Evolutionary conservation across 2,113 vertebrate genomes (phyloP), one percentile per base, ranked within the genome.

Genomic region (Tapirus terrestris): DNA sequence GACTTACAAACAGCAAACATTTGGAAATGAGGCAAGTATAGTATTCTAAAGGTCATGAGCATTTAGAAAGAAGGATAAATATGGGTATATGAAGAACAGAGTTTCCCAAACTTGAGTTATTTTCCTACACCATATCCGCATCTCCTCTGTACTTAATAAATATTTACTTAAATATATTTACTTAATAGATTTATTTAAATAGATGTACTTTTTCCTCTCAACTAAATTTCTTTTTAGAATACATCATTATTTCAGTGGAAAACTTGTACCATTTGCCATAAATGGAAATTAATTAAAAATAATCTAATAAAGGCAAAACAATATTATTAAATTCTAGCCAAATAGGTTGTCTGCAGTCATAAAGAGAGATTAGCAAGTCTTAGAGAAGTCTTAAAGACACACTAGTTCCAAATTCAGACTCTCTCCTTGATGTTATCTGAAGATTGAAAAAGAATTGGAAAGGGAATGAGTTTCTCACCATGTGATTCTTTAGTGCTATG

Each of bases 251-350:
- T 45, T 75, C 48, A 67, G 61, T 89, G 77, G 65, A 94, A 96
- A 94, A 60, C 31, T 31, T 60, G 18, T 65, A 91, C 56, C 82
- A 51, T 45, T 95, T 90, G 11, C 48, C 85, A 90, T 70, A 87
- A 94, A 89, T 81, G 94, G 67, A 86, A 94, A 70, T 76, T 84
- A 53, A 80, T 91, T 82, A n/a, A 36, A 91, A 88, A 36, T 2
- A 96, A 89, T 96, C 72, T 72, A 94, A 87, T 95, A 94, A 92
- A 89, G 60, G 29, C 25, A 79, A 82, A 81, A 51, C 33, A 86
- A 2, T 67, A 70, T 83, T 88, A 72, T 89, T 91, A 87, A 89
- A 67, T 95, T 94, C n/a, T 61, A 83, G 88, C 56, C 88, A 94
- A 90, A 60, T 51, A 83, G 48, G 1, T 82, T 92, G 27, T 70